Conservation (phyloP, 2,888 invertebrate genomes). For the Clunio marinus region DNA sequence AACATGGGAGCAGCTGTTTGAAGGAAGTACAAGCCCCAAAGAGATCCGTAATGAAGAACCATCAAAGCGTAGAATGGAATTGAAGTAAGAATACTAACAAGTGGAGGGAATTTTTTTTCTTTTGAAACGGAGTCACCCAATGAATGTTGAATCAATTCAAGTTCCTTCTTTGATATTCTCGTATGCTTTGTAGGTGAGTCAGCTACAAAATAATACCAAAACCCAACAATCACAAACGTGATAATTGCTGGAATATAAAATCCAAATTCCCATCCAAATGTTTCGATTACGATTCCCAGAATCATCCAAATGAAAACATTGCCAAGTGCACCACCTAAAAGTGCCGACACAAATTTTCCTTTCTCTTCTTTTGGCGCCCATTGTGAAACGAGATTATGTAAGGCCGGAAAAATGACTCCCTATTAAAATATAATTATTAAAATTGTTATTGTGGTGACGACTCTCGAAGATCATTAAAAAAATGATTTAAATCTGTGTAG, state of each 20-base stretch:
- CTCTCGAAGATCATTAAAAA: too few relatives aligned
- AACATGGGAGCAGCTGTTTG: conserved; percentile 70
- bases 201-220: conserved; percentile 62
- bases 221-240: conserved; percentile 47
- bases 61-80: conserved; percentile 65
- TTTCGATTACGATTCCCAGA: conserved; percentile 60
- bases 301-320: conserved; percentile 54
- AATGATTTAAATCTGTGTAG: too few relatives aligned
- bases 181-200: conserved; percentile 63
- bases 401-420: conserved; percentile 61
- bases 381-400: conserved; percentile 62
- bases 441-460: too few relatives aligned
- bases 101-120: conserved; percentile 62
- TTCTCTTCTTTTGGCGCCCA: conserved; percentile 72
- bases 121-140: conserved; percentile 57
- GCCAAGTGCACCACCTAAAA: conserved; percentile 46
- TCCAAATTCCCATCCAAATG: conserved; percentile 63
- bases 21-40: conserved; percentile 72
- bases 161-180: conserved; percentile 60
- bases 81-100: conserved; percentile 59
- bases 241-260: conserved; percentile 62
- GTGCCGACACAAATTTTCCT: conserved; percentile 65
- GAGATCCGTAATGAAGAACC: conserved; percentile 67
- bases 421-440: too few relatives aligned
- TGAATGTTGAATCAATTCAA: conserved; percentile 59